Conservation (phyloP, 2,888 invertebrate species). For the Apamea sordens region DNA sequence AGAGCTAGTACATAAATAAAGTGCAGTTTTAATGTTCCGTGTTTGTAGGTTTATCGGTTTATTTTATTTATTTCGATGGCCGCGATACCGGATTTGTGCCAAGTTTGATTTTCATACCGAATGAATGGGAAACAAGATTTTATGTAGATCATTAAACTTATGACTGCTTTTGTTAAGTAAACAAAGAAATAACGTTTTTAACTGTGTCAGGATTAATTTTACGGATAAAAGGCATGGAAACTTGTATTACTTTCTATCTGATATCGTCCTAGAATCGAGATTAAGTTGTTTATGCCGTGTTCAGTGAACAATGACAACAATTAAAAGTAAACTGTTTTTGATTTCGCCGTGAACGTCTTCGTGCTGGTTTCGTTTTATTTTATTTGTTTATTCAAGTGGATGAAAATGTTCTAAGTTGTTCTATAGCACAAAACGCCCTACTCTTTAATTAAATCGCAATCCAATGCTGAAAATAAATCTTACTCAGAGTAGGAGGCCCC, state of each 20-base stretch:
- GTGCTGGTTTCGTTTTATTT: conserved; percentile 18
- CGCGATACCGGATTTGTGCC: conserved; percentile 49
- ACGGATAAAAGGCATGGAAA: conserved; percentile 42
- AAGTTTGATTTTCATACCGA: conserved; percentile 22
- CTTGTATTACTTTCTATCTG: conserved; percentile 42
- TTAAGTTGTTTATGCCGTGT: conserved; percentile 38
- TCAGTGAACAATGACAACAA: conserved; percentile 49
- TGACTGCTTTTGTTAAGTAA: conserved; percentile 34
- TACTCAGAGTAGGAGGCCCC: conserved; percentile 1
- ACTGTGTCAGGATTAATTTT: conserved; percentile 42
- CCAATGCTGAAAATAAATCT: conserved; percentile 35
- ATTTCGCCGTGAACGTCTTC: conserved; percentile 23
- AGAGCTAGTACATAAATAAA: conserved; percentile 30
- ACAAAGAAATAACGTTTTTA: conserved; percentile 21
- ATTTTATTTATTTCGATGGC: conserved; percentile 46
- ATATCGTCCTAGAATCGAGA: conserved; percentile 18
- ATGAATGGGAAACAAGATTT: conserved; percentile 36
- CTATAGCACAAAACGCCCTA: background rate
- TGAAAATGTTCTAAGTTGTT: conserved; percentile 19
- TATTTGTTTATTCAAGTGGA: conserved; percentile 20
- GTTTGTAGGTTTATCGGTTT: conserved; percentile 46
- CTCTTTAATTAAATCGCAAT: conserved; percentile 25
- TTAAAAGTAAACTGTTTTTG: conserved; percentile 37
- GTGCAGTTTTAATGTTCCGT: conserved; percentile 28
- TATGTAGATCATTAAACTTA: conserved; percentile 44